Conservation (phyloP, 2,888 invertebrate species). For the Rhingia campestris region DNA sequence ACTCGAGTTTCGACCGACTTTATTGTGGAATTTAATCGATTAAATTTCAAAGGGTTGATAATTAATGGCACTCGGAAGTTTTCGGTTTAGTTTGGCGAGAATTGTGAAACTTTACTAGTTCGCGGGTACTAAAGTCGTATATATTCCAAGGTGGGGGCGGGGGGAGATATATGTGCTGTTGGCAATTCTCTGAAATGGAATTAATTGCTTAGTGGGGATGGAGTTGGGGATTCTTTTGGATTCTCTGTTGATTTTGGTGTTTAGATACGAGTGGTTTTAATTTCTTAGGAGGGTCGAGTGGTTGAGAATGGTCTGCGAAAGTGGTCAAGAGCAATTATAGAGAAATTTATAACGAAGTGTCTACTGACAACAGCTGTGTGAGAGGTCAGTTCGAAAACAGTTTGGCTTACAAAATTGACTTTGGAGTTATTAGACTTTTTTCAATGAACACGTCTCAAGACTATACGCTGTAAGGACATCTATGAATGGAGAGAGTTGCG, state of each 20-base stretch:
- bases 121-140: neutral
- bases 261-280: neutral
- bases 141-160: neutral
- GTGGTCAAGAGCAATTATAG: too few species aligned
- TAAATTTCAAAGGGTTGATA: constrained; percentile 31
- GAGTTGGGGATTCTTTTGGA: neutral
- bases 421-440: too few species aligned
- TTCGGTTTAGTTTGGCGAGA: constrained; percentile 2
- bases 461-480: too few species aligned
- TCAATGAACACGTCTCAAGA: too few species aligned
- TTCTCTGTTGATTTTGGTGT: constrained; percentile 12
- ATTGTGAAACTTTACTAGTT: constrained; percentile 1
- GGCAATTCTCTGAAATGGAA: constrained; percentile 6
- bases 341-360: too few species aligned
- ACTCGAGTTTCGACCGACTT: neutral
- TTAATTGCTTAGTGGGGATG: constrained; percentile 25
- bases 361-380: too few species aligned
- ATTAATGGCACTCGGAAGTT: constrained; percentile 54
- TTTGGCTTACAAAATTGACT: too few species aligned
- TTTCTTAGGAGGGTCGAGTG: too few species aligned
- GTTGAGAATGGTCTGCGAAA: too few species aligned
- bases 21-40: constrained; percentile 27
- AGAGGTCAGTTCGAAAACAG: too few species aligned
- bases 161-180: neutral
- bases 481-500: too few species aligned